Conservation (phyloP, 1,140 invertebrate genomes). For the Zaprionus taronus region DNA sequence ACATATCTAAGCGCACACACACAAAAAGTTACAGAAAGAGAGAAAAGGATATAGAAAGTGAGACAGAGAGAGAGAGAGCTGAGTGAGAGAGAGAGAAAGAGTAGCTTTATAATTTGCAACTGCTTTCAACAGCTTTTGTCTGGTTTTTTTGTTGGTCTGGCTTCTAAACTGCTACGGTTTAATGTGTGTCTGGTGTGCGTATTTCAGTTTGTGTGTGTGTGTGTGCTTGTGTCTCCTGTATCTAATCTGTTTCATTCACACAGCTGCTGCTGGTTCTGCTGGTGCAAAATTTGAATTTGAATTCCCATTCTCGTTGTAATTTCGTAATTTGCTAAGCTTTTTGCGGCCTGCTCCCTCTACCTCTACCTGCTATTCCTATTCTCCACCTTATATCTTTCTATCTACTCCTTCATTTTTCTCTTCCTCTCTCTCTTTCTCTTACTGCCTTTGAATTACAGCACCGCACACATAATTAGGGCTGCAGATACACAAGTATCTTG, state of each 20-base stretch:
- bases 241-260: constrained; percentile 31
- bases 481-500: constrained; percentile 28
- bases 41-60: not conserved
- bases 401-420: not conserved
- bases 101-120: constrained; percentile 54
- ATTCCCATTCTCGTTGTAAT: constrained; percentile 36
- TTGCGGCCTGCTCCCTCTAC: constrained; percentile 10
- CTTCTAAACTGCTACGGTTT: not conserved
- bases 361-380: not conserved
- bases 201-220: not conserved
- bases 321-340: constrained; percentile 39
- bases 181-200: not conserved
- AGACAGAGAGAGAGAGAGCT: not conserved
- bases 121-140: constrained; percentile 43
- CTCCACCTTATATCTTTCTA: not conserved
- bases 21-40: constrained; percentile 30
- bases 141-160: constrained; percentile 2
- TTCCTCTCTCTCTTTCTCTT: not conserved
- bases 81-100: not conserved
- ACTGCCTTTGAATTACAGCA: not conserved
- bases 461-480: constrained; percentile 30
- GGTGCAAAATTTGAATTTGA: constrained; percentile 27
- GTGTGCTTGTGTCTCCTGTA: not conserved
- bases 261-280: not conserved
- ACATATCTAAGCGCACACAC: constrained; percentile 32